phyloP scores from a whole-genome alignment of 2,113 vertebrate species.

The Eulemur macaco region DNA sequence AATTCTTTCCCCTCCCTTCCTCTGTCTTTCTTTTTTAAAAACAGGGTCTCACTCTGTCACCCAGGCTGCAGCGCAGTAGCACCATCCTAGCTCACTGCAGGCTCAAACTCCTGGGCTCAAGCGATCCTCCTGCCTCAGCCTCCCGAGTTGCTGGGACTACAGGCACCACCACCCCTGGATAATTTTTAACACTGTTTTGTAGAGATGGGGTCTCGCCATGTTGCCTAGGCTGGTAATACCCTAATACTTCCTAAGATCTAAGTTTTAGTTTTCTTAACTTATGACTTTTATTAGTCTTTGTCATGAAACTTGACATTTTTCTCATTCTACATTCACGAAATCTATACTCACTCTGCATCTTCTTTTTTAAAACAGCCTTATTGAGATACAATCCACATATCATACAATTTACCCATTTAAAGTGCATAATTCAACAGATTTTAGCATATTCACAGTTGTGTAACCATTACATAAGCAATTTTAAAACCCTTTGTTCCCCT shows the following conservation, averaged over 20 bases:
- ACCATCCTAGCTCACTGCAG: too few species aligned
- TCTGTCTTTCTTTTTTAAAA: too few species aligned
- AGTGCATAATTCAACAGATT: not conserved
- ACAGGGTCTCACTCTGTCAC: too few species aligned
- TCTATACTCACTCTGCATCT: not conserved
- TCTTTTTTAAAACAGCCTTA: not conserved
- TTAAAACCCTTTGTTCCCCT: not conserved
- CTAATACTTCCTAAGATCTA: not conserved
- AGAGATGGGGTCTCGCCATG: too few species aligned
- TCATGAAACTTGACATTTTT: too few species aligned
- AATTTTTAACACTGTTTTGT: too few species aligned
- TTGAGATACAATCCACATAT: not conserved
- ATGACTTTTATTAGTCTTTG: not conserved
- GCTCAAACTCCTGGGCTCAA: too few species aligned
- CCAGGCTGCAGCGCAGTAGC: too few species aligned
- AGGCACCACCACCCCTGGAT: too few species aligned
- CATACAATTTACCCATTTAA: not conserved
- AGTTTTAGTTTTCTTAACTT: not conserved
- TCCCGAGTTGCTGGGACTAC: too few species aligned
- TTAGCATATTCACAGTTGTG: not conserved
- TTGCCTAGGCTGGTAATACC: not conserved
- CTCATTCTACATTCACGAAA: not conserved
- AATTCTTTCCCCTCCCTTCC: not conserved
- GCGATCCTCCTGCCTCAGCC: too few species aligned
- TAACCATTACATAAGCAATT: not conserved